These are phyloP conservation scores for Apoda limacodes DNA, from an alignment of 2,888 invertebrate species.

Conservation along the genomic window DNA sequence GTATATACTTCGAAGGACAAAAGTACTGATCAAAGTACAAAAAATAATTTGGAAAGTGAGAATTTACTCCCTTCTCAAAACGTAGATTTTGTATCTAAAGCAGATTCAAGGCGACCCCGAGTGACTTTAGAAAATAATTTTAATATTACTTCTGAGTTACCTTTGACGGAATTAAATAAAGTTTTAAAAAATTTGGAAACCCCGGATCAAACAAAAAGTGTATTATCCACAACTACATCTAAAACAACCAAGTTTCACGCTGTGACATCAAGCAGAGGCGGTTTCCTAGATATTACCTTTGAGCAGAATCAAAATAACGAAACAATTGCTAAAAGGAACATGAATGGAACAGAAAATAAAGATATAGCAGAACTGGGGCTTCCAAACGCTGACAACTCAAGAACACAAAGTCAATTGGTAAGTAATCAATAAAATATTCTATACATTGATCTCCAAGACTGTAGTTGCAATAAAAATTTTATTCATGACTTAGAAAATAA, in stretches of 20 bases:
- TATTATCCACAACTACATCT: too few species aligned
- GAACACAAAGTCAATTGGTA: constrained; percentile 46
- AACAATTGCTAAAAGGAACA: constrained; percentile 21
- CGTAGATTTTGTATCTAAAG: too few species aligned
- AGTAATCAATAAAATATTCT: constrained; percentile 17
- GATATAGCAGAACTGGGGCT: constrained; percentile 17
- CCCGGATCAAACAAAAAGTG: too few species aligned
- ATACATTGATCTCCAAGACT: too few species aligned
- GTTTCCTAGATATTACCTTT: constrained; percentile 43
- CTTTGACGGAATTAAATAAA: constrained; percentile 30
- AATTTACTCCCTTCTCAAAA: too few species aligned
- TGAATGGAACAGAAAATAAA: constrained; percentile 25
- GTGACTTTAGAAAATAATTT: constrained; percentile 27
- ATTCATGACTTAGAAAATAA: too few species aligned
- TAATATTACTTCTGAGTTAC: constrained; percentile 25
- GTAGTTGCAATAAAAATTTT: too few species aligned
- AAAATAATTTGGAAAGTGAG: too few species aligned
- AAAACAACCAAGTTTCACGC: constrained; percentile 21
- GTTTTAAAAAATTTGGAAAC: too few species aligned
- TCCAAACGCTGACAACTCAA: constrained; percentile 23
- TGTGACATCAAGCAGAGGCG: constrained; percentile 42
- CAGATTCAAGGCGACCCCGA: too few species aligned
- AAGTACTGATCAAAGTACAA: too few species aligned
- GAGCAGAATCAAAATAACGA: constrained; percentile 23
- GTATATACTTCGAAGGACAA: too few species aligned